Evolutionary conservation across 2,113 vertebrate species (phyloP).

Genomic region (Sinocyclocheilus maitianheensis): DNA sequence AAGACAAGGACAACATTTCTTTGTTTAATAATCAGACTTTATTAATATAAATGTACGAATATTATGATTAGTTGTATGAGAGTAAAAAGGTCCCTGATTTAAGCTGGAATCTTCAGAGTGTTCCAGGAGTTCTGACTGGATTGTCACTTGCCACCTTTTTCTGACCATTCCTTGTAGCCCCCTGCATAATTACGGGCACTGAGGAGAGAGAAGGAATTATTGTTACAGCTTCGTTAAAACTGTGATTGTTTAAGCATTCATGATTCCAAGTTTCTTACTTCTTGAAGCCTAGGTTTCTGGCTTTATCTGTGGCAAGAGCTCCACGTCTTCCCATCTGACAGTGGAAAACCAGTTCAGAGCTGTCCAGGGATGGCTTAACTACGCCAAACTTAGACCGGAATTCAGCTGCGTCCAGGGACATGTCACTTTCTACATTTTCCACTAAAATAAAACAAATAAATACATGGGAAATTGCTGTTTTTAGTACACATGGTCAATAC

Average conservation of each 20-base stretch:
- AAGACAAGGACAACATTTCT: not conserved
- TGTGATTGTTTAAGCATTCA: not conserved
- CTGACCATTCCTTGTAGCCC: conserved; percentile 78
- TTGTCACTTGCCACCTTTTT: conserved; percentile 66
- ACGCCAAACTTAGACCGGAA: conserved; percentile 74
- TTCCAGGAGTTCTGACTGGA: not conserved
- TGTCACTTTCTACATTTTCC: conserved; percentile 68
- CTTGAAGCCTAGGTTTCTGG: conserved; percentile 70
- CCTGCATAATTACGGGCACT: conserved; percentile 80
- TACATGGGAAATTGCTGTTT: not conserved
- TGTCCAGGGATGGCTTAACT: conserved; percentile 71
- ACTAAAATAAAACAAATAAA: conserved; percentile 62
- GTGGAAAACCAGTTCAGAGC: conserved; percentile 78
- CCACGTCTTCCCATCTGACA: conserved; percentile 78
- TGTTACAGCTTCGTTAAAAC: not conserved
- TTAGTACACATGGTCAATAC: not conserved
- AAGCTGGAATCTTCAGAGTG: too few species aligned
- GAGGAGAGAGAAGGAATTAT: not conserved
- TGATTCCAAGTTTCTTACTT: conserved; percentile 61
- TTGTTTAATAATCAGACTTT: not conserved
- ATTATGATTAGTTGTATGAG: not conserved
- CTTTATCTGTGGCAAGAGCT: conserved; percentile 69
- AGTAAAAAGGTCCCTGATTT: not conserved
- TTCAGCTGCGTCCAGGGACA: conserved; percentile 71
- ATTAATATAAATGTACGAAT: not conserved